Evolutionary conservation across 2,113 vertebrate species (phyloP).

Genomic region (Sardina pilchardus): DNA sequence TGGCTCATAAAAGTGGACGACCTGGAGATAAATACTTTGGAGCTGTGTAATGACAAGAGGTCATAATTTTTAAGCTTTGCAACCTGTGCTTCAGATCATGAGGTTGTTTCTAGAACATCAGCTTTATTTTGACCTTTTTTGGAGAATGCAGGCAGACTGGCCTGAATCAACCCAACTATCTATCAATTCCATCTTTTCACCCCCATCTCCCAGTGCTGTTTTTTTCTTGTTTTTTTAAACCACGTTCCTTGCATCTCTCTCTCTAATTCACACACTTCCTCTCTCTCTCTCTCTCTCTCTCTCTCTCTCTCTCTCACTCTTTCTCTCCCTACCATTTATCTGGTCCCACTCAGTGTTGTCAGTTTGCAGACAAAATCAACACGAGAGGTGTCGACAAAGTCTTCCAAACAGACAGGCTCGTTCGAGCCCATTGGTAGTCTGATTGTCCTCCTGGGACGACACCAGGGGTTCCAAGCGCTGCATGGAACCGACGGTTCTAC

Average conservation of each 20-base stretch:
- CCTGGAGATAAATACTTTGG: constrained; percentile 10
- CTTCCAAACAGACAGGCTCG: neutral
- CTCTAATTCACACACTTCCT: too few species aligned
- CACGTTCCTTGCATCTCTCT: neutral
- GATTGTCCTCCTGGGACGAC: neutral
- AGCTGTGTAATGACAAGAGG: constrained; percentile 9
- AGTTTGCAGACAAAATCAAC: neutral
- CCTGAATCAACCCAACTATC: neutral
- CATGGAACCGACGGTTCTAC: neutral
- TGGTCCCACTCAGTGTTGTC: neutral
- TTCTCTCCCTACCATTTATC: neutral
- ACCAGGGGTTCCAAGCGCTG: neutral
- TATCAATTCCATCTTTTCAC: neutral
- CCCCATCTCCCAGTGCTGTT: neutral
- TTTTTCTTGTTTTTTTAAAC: neutral
- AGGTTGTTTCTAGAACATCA: neutral
- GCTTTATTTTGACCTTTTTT: neutral
- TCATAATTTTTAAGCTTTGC: neutral
- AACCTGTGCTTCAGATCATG: neutral
- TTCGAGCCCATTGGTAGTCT: neutral
- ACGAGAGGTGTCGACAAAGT: neutral
- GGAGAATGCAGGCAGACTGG: neutral
- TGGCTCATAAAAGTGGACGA: neutral
- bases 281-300: neutral
- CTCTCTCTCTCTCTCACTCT: neutral